Percentiles rank a stretch among this genome's conserved stretches.
phyloP scores from a whole-genome alignment of 2,888 invertebrate species.

The Coelinius sp. region DNA sequence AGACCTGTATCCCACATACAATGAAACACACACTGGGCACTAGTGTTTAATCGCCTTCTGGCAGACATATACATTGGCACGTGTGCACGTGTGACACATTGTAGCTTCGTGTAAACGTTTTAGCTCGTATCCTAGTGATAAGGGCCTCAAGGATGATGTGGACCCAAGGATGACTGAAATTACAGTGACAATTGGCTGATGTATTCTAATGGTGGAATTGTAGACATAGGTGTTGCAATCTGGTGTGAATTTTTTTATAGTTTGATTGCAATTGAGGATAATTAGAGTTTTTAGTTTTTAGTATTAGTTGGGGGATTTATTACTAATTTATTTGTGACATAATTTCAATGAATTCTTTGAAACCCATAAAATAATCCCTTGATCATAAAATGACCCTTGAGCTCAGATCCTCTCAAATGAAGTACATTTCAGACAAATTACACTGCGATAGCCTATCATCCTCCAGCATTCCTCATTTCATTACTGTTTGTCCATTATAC shows the following conservation, averaged over 20 bases:
- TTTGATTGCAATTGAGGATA: conserved; percentile 29
- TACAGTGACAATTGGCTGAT: conserved; percentile 23
- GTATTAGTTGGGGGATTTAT: no score
- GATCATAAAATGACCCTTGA: no score
- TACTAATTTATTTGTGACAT: background rate
- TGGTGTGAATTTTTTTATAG: conserved; percentile 19
- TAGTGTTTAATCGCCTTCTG: background rate
- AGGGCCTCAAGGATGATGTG: no score
- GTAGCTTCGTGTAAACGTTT: background rate
- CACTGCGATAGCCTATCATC: background rate
- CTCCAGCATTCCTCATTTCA: background rate
- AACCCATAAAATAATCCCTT: no score
- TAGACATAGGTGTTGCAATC: conserved; percentile 32
- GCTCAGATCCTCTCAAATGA: no score
- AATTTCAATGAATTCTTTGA: no score
- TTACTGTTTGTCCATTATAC: background rate
- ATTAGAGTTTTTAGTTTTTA: background rate
- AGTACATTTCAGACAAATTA: background rate
- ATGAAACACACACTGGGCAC: background rate
- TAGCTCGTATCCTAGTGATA: conserved; percentile 6
- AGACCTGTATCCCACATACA: background rate
- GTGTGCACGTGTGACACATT: conserved; percentile 16
- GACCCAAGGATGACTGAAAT: conserved; percentile 17
- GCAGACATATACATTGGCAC: background rate
- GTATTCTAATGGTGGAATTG: conserved; percentile 3